Evolutionary conservation across 2,113 vertebrate species (phyloP), one percentile per base, ranked within the genome.

Genomic region (Larimichthys polyactis): DNA sequence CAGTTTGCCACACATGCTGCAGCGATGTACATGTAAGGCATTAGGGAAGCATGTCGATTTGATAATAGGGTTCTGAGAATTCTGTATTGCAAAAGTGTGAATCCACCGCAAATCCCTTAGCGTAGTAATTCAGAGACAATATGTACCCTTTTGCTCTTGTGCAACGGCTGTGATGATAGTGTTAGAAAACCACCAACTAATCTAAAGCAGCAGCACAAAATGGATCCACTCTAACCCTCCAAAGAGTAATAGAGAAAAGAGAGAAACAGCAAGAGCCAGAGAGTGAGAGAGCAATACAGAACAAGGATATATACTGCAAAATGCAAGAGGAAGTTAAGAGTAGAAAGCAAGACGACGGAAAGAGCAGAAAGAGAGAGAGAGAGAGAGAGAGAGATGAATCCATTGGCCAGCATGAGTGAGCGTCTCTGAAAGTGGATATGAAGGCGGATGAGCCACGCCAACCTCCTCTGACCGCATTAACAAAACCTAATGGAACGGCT

Each of bases 401-500:
- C 77, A 79, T 36, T 62, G 67, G 80, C 69, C 79, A 60, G 84
- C 75, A 81, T 88, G 90, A 93, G 82, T 75, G 90, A 93, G 89
- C 60, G 8, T 88, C 88, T 93, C 76, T 90, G 90, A 92, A 92
- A 94, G 83, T 91, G 83, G 92, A 95, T 92, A 85, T 90, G 90
- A 94, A 92, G 87, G 90, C 89, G 84, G 93, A 93, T 90, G 93
- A 94, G 90, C 85, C 85, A 79, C 74, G 71, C 78, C 83, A 90
- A 88, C 89, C 91, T 91, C 91, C 92, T 89, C 92, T 91, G 93
- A 95, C 89, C 91, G 81, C 94, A 94, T 95, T 95, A 96, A 92
- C 90, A 80, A 90, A 92, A 94, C 91, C 86, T 95, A 96, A 96
- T 96, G 95, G 94, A 94, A 91, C 88, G 78, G 78, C 92, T 94